Percentiles rank a stretch among this genome's conserved stretches.
Conservation (phyloP, 2,797 vertebrate species). For the Tympanoctomys barrerae region DNA sequence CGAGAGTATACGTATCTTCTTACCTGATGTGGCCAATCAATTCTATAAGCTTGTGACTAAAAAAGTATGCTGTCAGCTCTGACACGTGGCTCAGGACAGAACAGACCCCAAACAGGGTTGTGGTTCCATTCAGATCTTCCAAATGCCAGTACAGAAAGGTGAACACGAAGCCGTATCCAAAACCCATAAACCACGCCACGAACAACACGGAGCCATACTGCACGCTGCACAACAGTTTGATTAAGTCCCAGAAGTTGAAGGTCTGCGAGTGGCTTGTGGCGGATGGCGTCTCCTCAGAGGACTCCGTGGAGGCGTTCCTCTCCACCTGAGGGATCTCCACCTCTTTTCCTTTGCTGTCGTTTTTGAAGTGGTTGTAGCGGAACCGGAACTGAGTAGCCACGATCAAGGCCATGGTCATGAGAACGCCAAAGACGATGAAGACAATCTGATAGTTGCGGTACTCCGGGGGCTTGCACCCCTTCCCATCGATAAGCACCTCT, state of each 20-base stretch:
- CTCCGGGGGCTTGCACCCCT: slow-evolving; percentile 92
- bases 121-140: slow-evolving; percentile 96
- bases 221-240: slow-evolving; percentile 95
- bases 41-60: slow-evolving; percentile 98
- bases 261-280: slow-evolving; percentile 71
- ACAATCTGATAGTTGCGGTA: slow-evolving; percentile 96
- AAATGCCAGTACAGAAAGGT: slow-evolving; percentile 99
- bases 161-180: slow-evolving; percentile 98
- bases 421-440: slow-evolving; percentile 96
- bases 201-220: slow-evolving; percentile 97
- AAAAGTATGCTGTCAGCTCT: slow-evolving; percentile 97
- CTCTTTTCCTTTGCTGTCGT: slow-evolving; percentile 85
- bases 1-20: slow-evolving; percentile 64
- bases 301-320: slow-evolving; percentile 83
- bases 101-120: slow-evolving; percentile 98
- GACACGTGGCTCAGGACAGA: slow-evolving; percentile 96
- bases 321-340: slow-evolving; percentile 87
- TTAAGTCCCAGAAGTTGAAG: slow-evolving; percentile 90
- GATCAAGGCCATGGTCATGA: slow-evolving; percentile 95
- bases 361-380: slow-evolving; percentile 89
- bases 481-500: slow-evolving; percentile 87
- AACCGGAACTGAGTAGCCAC: slow-evolving; percentile 98
- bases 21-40: slow-evolving; percentile 98
- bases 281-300: slow-evolving; percentile 86
- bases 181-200: slow-evolving; percentile 99